Base-by-base conservation (phyloP, 2,113 vertebrate genomes). In the Pteruthius melanotis region DNA sequence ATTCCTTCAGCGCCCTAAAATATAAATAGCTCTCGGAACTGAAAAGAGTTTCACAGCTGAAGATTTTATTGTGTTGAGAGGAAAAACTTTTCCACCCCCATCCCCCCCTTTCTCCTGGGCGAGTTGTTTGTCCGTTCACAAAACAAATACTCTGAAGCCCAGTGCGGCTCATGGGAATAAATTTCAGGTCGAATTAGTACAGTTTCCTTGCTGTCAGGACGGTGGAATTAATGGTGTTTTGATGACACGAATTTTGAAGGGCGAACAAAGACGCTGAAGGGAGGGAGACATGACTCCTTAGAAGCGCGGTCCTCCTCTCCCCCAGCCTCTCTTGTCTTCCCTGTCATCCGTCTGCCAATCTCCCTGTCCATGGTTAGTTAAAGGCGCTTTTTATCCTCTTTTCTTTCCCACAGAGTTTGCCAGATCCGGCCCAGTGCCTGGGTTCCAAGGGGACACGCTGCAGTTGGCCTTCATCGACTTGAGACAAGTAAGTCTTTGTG, bases 401-500 rank as follows among this genome's bases (percentile, higher is more conserved):
- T 99, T 98, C 99, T 99, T 99, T 99, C 99, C 99, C 99, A 99
- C 99, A 99, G 99, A 99, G 99, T 99, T 99, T 99, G 99, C 99
- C 99, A 99, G 99, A 98, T 99, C 99, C 98, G 99, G 99, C 98
- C 99, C 99, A 98, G 99, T 99, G 99, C 99, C 99, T 98, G 99
- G 99, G 98, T 99, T 99, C 99, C 99, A 99, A 98, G 99, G 99
- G 98, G 99, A 99, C 99, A 99, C 99, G 98, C 99, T 99, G 99
- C 99, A 99, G 99, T 98, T 99, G 99, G 99, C 99, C 99, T 99
- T 99, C 99, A 99, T 99, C 99, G 99, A 99, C 99, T 99, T 99
- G 99, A 99, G 99, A 99, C 99, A 99, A 99, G 99, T 99, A 99
- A 98, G 99, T 99, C 99, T 99, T 99, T 99, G 99, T 99, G 98